Base-by-base conservation (phyloP, 2,113 vertebrate genomes). In the Acrocephalus kingi region DNA sequence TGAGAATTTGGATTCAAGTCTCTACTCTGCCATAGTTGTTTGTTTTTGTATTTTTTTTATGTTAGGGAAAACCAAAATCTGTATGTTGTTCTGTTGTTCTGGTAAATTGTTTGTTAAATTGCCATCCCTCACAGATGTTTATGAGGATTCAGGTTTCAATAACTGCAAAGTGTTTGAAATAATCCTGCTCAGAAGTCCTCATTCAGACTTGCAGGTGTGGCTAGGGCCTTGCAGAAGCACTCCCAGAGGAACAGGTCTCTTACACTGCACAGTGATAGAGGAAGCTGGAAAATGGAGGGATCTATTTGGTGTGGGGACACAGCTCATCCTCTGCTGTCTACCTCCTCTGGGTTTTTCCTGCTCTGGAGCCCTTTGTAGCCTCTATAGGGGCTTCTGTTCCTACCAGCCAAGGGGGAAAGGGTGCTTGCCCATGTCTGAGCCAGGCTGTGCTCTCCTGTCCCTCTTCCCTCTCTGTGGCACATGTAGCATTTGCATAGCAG, bases 221-320 rank as follows among this genome's bases (percentile, higher is more conserved):
- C n/a, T 20, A 37, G 52, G 54, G 41, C n/a, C n/a, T 56, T 49
- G 75, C 54, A 52, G 66, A 72, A 74, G 49, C 20, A 25, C 14
- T 24, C 13, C 62, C 12, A 9, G 51, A 55, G 37, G n/a, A 72
- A 7, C 0, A 28, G 16, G 11, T 52, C 49, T 73, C 28, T 63
- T 12, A 2, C 3, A 4, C 14, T 21, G 8, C 54, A 5, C 11
- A 62, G 76, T 4, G 51, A 21, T 0, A 28, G n/a, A 56, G 7
- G 5, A 30, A 63, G 3, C 10, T 81, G 82, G 58, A 43, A 67
- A 58, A 48, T 8, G 8, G 35, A 68, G 56, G 6, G 24, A 7
- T 94, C 71, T 68, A 0, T 43, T 61, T 18, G 5, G 13, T 13
- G 18, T 3, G 3, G 76, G 80, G 55, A 25, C 13, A 4, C 5